A percentile compares a stretch with the other conserved stretches of the same genome.
Evolutionary conservation across 2,888 invertebrate genomes (phyloP).

Genomic region (Argyresthia albistria): DNA sequence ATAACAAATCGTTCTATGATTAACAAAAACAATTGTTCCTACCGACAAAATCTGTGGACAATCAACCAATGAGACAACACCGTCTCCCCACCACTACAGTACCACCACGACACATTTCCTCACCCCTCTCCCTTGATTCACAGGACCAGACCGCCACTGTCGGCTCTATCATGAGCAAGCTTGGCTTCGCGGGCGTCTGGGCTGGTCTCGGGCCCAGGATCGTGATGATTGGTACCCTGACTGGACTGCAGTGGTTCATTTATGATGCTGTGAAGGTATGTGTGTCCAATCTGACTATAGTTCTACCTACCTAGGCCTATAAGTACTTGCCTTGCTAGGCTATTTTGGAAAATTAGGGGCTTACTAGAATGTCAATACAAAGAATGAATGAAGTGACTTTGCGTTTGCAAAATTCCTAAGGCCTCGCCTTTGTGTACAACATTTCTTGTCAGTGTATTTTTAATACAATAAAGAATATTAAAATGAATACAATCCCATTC

Average conservation of each 20-base stretch:
- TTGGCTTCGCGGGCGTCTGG: conserved; percentile 80
- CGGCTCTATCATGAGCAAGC: conserved; percentile 59
- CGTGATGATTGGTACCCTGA: conserved; percentile 97
- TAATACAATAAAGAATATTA: too few relatives aligned
- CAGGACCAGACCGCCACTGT: conserved; percentile 62
- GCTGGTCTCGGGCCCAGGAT: conserved; percentile 93
- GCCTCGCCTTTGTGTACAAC: too few relatives aligned
- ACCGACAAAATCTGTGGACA: neutral
- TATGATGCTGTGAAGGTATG: conserved; percentile 94
- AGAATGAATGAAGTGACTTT: too few relatives aligned
- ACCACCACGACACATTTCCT: neutral
- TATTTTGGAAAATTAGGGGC: too few relatives aligned
- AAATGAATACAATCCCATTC: too few relatives aligned
- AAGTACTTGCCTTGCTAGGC: too few relatives aligned
- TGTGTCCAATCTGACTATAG: neutral
- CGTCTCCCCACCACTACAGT: neutral
- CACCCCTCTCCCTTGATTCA: conserved; percentile 10
- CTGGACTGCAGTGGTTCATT: conserved; percentile 97
- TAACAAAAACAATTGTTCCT: neutral
- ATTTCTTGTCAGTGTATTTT: too few relatives aligned
- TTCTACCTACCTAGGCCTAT: too few relatives aligned
- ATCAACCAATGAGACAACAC: neutral
- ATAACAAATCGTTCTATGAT: neutral
- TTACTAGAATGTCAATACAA: too few relatives aligned
- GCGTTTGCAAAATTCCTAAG: too few relatives aligned